Evolutionary conservation across 2,888 invertebrate genomes (phyloP), one percentile per base, ranked within the genome.

Genomic region (Agelastica alni): DNA sequence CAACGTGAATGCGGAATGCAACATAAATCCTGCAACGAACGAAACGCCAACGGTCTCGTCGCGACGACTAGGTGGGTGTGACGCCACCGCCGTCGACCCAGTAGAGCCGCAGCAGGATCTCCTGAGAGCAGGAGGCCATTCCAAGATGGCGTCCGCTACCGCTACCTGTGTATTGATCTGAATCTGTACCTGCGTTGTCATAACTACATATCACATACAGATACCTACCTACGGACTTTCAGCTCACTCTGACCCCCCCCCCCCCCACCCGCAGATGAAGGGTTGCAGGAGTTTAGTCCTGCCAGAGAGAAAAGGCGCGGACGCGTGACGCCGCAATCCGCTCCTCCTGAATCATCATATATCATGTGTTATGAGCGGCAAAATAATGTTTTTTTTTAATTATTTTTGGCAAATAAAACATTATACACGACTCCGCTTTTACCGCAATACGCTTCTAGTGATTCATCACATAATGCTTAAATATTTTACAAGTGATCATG

Each of bases 151-250:
- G 62, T 32, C 32, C 53, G 45, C 37, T 12, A 36, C 34, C 60
- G 51, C 63, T 56, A 59, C 58, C 53, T 56, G 64, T n/a, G n/a
- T 61, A 61, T 61, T 54, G 61, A 61, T 61, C 61, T 58, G 59
- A 56, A 52, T 59, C 59, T 59, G 58, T 60, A 59, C 58, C 55
- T 56, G 54, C 48, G 61, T 61, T 36, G 46, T 45, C 59, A 59
- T 59, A 59, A 53, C 51, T 59, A 66, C 66, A 64, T 59, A 63
- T 66, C 66, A 62, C 53, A 65, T 58, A 63, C 60, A 60, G 60
- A 62, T 60, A 60, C 62, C 59, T 58, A 56, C 51, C 56, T 45
- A 46, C 51, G 37, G 36, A 20, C 42, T 42, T 47, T 9, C 20
- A 51, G 30, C 13, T n/a, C n/a, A n/a, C n/a, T n/a, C n/a, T n/a